These are phyloP conservation scores for Eupithecia subfuscata DNA, from an alignment of 2,888 invertebrate species.

Conservation along the genomic window DNA sequence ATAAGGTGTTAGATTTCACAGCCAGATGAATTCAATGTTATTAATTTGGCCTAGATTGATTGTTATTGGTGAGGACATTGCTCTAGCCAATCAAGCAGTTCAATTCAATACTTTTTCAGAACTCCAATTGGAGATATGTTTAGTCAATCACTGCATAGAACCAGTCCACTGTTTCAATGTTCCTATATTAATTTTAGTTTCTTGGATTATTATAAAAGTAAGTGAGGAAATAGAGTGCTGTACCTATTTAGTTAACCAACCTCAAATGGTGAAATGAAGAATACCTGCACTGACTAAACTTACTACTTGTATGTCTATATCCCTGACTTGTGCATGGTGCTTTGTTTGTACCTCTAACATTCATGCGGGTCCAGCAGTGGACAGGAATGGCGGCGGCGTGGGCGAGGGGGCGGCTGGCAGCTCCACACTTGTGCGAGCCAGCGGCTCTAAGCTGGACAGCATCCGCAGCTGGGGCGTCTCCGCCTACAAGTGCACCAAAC, in stretches of 20 bases:
- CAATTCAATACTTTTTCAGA: neutral
- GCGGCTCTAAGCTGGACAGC: conserved; percentile 94
- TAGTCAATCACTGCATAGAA: neutral
- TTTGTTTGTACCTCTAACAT: neutral
- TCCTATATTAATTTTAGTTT: neutral
- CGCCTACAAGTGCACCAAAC: conserved; percentile 98
- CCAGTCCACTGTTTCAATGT: neutral
- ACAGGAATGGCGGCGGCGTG: conserved; percentile 85
- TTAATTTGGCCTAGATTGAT: neutral
- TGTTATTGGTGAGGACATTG: neutral
- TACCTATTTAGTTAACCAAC: neutral
- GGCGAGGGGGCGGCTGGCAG: conserved; percentile 62
- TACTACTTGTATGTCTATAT: neutral
- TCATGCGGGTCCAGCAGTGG: conserved; percentile 73
- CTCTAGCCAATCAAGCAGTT: neutral
- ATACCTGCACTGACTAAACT: neutral
- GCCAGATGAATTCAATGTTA: neutral
- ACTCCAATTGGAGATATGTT: neutral
- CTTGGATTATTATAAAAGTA: neutral
- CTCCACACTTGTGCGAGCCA: conserved; percentile 84
- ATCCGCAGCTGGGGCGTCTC: conserved; percentile 99
- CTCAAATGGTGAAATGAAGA: neutral
- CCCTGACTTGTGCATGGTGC: neutral
- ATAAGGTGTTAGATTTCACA: no score
- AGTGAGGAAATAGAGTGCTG: neutral